phyloP scores from a whole-genome alignment of 2,113 vertebrate species.

The Nothocercus nigrocapillus region DNA sequence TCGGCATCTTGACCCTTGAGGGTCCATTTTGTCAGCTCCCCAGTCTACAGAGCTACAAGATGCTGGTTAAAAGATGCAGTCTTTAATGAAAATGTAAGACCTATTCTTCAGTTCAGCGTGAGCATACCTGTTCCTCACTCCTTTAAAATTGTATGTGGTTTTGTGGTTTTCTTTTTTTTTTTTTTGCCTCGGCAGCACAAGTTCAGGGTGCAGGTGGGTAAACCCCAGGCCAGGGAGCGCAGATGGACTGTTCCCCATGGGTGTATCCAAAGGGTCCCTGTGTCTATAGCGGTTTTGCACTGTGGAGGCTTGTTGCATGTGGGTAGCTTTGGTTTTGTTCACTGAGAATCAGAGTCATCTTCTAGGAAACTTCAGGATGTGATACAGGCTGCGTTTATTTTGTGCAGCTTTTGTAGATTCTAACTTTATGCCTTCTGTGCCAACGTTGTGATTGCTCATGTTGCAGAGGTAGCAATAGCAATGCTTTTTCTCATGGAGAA shows the following conservation, averaged over 20 bases:
- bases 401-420: neutral
- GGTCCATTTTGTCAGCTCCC: neutral
- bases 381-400: neutral
- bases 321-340: neutral
- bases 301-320: rapidly evolving
- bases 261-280: neutral
- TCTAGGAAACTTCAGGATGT: neutral
- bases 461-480: neutral
- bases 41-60: rapidly evolving
- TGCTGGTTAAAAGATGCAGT: neutral
- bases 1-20: neutral
- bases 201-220: neutral
- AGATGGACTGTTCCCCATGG: neutral
- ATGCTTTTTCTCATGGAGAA: neutral
- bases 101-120: neutral
- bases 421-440: neutral
- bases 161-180: neutral
- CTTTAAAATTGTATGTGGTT: neutral
- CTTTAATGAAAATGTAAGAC: neutral
- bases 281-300: neutral
- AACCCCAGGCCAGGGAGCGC: neutral
- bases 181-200: neutral
- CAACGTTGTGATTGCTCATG: neutral
- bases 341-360: neutral
- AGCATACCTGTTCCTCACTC: neutral